These are phyloP conservation scores for Lagorchestes hirsutus DNA, from an alignment of 2,797 vertebrate species.

Conservation along the genomic window DNA sequence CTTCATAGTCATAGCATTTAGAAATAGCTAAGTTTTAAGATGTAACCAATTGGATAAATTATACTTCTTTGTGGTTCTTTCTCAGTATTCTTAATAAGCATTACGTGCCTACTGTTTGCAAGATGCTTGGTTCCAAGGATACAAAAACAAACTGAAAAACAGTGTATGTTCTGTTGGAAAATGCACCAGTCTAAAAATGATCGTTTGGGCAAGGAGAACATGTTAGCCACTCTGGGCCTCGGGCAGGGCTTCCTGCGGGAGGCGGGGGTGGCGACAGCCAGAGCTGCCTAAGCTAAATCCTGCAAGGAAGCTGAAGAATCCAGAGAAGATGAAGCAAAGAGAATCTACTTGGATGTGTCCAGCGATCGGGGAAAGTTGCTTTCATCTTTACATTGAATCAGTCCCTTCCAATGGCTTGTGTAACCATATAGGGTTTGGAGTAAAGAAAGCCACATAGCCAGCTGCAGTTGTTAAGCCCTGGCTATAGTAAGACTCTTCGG, in stretches of 20 bases:
- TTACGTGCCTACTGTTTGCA: background rate
- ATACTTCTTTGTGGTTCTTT: too few species aligned
- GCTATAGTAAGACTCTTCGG: background rate
- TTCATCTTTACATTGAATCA: background rate
- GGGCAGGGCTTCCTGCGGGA: background rate
- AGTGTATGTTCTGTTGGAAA: background rate
- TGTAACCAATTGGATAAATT: background rate
- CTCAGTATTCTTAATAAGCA: background rate
- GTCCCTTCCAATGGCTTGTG: background rate
- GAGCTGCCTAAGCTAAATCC: too few species aligned
- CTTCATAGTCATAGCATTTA: background rate
- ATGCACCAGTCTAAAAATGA: too few species aligned
- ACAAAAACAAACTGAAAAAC: background rate
- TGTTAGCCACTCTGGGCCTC: background rate
- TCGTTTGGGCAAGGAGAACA: background rate
- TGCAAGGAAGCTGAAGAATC: background rate
- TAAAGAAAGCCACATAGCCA: background rate
- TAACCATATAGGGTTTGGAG: background rate
- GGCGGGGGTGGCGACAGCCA: too few species aligned
- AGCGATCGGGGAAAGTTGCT: background rate
- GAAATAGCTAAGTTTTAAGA: background rate
- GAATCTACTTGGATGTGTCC: too few species aligned
- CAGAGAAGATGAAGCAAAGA: background rate
- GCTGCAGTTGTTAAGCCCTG: background rate
- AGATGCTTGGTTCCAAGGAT: background rate